phyloP scores from a whole-genome alignment of 2,113 vertebrate genomes.

The Pagrus major region DNA sequence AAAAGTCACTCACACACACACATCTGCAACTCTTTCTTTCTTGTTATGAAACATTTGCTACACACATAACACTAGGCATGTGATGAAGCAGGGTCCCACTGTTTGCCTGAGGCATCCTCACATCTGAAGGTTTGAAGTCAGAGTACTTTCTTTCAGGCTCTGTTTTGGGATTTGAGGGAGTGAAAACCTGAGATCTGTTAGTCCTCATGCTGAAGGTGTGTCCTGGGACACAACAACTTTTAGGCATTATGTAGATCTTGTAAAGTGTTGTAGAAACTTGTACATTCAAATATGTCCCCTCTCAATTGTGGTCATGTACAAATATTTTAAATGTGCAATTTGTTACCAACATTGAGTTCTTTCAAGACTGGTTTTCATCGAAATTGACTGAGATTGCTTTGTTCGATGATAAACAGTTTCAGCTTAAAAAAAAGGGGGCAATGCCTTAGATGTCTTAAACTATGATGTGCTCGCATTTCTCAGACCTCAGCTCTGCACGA shows the following conservation, averaged over 20 bases:
- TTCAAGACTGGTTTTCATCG: background rate
- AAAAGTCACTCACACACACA: constrained; percentile 7
- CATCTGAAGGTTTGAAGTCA: constrained; percentile 30
- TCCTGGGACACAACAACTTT: constrained; percentile 1
- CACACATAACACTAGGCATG: background rate
- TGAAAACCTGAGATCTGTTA: constrained; percentile 12
- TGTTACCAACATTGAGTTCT: background rate
- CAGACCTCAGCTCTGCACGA: too few relatives aligned
- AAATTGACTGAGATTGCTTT: background rate
- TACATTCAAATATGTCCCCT: background rate
- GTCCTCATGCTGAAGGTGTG: background rate
- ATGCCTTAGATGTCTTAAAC: too few relatives aligned
- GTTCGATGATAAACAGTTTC: background rate
- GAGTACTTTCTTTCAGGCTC: constrained; percentile 11
- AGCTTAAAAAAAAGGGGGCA: background rate
- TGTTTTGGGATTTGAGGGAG: constrained; percentile 11
- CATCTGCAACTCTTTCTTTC: background rate
- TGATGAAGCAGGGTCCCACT: constrained; percentile 18
- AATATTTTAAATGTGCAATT: background rate
- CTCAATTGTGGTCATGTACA: background rate
- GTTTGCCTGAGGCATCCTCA: constrained; percentile 26
- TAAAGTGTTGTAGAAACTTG: constrained; percentile 3
- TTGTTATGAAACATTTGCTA: constrained; percentile 17
- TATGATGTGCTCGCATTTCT: too few relatives aligned
- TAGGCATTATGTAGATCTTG: background rate